A percentile compares a stretch with the other conserved stretches of the same genome.
Evolutionary conservation across 2,797 vertebrate species (phyloP).

Genomic region (Fundulus diaphanus): DNA sequence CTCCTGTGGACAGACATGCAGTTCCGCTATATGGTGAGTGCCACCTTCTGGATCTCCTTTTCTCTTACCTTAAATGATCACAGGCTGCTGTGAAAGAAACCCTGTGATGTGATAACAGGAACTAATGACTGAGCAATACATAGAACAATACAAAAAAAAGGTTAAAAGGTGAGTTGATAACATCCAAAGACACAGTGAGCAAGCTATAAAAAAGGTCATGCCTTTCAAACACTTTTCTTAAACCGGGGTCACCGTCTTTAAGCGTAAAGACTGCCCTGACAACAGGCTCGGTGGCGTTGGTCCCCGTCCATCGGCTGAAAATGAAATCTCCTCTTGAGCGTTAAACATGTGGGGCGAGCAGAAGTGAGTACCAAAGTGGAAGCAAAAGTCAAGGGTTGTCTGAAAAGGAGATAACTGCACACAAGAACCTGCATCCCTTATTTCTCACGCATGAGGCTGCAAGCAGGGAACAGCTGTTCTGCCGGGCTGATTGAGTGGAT

Average conservation of each 20-base stretch:
- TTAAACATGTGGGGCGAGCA: not conserved
- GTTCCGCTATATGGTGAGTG: conserved; percentile 81
- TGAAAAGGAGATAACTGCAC: not conserved
- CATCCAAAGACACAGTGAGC: too few relatives aligned
- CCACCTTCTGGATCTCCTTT: not conserved
- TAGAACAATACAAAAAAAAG: not conserved
- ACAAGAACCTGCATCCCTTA: not conserved
- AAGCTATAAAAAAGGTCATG: not conserved
- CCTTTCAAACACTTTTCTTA: not conserved
- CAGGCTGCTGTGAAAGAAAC: not conserved
- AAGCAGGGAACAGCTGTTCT: not conserved
- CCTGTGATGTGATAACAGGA: not conserved
- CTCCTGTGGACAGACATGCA: conserved; percentile 72
- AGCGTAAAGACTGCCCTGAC: not conserved
- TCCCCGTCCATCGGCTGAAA: not conserved
- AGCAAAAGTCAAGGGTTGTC: not conserved
- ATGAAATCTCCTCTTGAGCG: too few relatives aligned
- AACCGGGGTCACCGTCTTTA: not conserved
- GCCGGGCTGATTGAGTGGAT: conserved; percentile 14
- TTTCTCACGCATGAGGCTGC: not conserved
- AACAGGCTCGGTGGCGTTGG: not conserved
- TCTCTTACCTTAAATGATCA: not conserved
- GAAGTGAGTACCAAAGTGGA: not conserved
- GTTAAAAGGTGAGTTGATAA: not conserved
- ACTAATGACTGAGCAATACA: not conserved